Conservation (phyloP, 2,888 invertebrate species). For the Papilio gigon region DNA sequence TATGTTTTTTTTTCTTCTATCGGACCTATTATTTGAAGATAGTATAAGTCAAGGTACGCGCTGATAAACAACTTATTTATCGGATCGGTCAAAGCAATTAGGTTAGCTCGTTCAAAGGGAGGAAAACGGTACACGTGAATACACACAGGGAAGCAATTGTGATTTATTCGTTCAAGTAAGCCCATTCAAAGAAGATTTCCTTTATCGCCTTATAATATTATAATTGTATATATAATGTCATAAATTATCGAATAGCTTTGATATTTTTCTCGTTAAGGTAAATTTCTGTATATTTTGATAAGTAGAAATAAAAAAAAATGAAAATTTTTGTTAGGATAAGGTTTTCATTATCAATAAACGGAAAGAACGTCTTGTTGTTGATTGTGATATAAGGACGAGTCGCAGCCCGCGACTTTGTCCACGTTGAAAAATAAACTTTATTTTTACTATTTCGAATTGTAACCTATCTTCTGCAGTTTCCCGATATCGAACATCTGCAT, state of each 20-base stretch:
- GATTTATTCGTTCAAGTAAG: conserved; percentile 14
- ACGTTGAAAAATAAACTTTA: too few species aligned
- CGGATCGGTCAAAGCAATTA: conserved; percentile 16
- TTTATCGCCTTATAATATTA: conserved; percentile 1
- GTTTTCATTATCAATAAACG: too few species aligned
- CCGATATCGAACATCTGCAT: too few species aligned
- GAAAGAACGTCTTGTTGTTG: too few species aligned
- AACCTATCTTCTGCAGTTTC: too few species aligned
- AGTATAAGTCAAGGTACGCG: neutral
- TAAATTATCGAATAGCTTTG: neutral
- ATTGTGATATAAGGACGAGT: too few species aligned
- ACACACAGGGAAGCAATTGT: conserved; percentile 16
- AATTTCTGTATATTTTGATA: too few species aligned
- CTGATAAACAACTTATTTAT: conserved; percentile 9
- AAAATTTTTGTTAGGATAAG: too few species aligned
- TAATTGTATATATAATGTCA: neutral
- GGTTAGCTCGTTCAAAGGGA: conserved; percentile 18
- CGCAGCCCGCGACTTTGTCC: too few species aligned
- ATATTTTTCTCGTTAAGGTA: neutral
- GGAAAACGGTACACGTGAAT: conserved; percentile 17
- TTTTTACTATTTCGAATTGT: too few species aligned
- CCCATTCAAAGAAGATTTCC: conserved; percentile 5
- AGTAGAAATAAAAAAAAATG: too few species aligned
- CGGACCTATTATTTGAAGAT: neutral
- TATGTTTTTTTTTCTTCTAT: neutral